A percentile compares a stretch with the other conserved stretches of the same genome.
These are phyloP conservation scores for Lasiurus cinereus DNA, from an alignment of 2,113 vertebrate species.

Conservation along the genomic window DNA sequence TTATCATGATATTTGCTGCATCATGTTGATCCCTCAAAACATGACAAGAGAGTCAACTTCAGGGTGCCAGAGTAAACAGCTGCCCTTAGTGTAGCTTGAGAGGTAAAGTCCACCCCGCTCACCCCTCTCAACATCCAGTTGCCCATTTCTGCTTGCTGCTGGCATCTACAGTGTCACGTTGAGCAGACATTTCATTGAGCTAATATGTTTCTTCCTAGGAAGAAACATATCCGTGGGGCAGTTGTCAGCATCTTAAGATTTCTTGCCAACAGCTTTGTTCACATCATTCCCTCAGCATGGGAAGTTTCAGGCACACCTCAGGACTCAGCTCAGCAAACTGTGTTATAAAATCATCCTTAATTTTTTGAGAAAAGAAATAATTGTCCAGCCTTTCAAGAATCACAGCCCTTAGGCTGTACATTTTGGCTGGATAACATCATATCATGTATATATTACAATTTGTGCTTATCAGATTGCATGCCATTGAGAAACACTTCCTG, in stretches of 20 bases:
- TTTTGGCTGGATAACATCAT: not conserved
- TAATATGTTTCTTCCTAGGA: not conserved
- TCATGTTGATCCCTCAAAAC: slow-evolving; percentile 41
- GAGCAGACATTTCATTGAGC: not conserved
- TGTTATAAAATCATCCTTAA: not conserved
- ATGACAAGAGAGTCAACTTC: slow-evolving; percentile 38
- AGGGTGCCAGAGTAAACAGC: not conserved
- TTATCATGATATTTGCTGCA: slow-evolving; percentile 51
- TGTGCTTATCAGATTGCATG: not conserved
- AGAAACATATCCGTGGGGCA: not conserved
- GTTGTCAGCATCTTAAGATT: slow-evolving; percentile 15
- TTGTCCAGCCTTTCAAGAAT: not conserved
- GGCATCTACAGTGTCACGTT: not conserved
- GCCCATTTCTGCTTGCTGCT: not conserved
- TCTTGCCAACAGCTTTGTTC: slow-evolving; percentile 34
- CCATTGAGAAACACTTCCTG: not conserved
- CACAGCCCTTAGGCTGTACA: not conserved
- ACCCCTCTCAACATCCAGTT: not conserved
- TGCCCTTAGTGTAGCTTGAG: not conserved
- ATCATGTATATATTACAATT: not conserved
- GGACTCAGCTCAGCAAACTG: not conserved
- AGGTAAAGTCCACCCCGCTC: not conserved
- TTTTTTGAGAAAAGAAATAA: not conserved
- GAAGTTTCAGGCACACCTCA: not conserved
- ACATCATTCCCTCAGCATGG: not conserved